Percentiles rank a stretch among this genome's conserved stretches.
These are phyloP conservation scores for Magallana angulata DNA, from an alignment of 1,140 invertebrate genomes.

Conservation along the genomic window DNA sequence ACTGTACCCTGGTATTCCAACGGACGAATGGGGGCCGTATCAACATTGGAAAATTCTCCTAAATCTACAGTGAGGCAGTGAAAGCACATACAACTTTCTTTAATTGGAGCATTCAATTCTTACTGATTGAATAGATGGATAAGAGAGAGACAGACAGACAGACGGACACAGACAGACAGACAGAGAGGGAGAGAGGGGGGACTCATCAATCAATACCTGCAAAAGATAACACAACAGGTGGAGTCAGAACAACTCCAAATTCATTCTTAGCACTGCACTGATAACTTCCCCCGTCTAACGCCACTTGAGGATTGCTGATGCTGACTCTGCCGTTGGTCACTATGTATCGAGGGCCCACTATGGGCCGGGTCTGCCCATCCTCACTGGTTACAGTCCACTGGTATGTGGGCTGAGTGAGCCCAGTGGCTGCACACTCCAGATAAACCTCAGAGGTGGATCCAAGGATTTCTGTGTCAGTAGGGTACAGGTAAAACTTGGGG, in stretches of 20 bases:
- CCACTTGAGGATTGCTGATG: constrained; percentile 54
- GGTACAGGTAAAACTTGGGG: constrained; percentile 60
- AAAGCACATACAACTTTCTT: not conserved
- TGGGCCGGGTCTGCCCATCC: not conserved
- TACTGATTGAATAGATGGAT: not conserved
- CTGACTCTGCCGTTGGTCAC: constrained; percentile 63
- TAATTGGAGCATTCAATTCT: too few species aligned
- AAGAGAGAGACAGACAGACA: not conserved
- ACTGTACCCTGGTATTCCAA: constrained; percentile 59
- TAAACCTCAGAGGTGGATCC: constrained; percentile 36
- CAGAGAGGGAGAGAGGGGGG: too few species aligned
- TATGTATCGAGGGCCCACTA: constrained; percentile 42
- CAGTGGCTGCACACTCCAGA: constrained; percentile 64
- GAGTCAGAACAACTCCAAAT: constrained; percentile 60
- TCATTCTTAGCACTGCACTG: constrained; percentile 63
- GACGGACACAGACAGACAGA: too few species aligned
- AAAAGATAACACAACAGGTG: constrained; percentile 58
- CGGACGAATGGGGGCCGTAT: constrained; percentile 50
- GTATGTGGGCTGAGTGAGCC: constrained; percentile 60
- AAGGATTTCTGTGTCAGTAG: constrained; percentile 60
- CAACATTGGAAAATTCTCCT: constrained; percentile 63
- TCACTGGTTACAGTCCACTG: constrained; percentile 55
- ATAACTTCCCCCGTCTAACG: constrained; percentile 58
- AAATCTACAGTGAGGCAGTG: constrained; percentile 50
- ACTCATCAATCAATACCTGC: constrained; percentile 54